Evolutionary conservation across 2,113 vertebrate species (phyloP).

Genomic region (Arizona elegans): DNA sequence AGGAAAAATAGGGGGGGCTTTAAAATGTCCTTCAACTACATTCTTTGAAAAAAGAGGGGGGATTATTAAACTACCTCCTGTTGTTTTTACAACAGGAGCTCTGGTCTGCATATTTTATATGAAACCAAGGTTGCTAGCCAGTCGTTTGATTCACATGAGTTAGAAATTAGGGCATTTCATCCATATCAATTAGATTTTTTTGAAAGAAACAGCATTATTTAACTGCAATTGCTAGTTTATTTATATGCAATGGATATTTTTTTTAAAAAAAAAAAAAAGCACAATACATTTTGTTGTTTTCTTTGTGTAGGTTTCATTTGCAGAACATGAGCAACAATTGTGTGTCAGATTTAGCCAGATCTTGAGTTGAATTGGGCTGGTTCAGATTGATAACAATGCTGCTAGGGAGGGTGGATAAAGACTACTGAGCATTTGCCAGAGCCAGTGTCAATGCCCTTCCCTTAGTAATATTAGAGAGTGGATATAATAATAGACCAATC

Average conservation of each 20-base stretch:
- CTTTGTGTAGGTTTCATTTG: not conserved
- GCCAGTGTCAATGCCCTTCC: not conserved
- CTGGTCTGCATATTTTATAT: not conserved
- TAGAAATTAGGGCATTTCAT: conserved; percentile 1
- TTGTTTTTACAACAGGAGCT: not conserved
- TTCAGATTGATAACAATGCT: not conserved
- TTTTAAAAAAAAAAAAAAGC: not conserved
- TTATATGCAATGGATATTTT: not conserved
- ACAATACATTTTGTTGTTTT: not conserved
- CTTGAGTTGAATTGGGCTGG: not conserved
- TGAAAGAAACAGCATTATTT: not conserved
- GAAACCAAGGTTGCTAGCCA: not conserved
- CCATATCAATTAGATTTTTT: conserved; percentile 19
- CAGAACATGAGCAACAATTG: not conserved
- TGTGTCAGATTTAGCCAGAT: not conserved
- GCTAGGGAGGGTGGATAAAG: not conserved
- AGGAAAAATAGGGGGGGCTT: not conserved
- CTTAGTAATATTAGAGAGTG: not conserved
- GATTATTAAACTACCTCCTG: not conserved
- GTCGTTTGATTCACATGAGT: conserved; percentile 1
- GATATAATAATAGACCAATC: not conserved
- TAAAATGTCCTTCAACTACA: not conserved
- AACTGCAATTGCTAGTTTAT: not conserved
- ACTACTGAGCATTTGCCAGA: not conserved
- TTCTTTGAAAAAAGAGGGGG: not conserved